These are phyloP conservation scores for Leptatherina wallacei DNA, from an alignment of 2,797 vertebrate genomes.

Conservation along the genomic window DNA sequence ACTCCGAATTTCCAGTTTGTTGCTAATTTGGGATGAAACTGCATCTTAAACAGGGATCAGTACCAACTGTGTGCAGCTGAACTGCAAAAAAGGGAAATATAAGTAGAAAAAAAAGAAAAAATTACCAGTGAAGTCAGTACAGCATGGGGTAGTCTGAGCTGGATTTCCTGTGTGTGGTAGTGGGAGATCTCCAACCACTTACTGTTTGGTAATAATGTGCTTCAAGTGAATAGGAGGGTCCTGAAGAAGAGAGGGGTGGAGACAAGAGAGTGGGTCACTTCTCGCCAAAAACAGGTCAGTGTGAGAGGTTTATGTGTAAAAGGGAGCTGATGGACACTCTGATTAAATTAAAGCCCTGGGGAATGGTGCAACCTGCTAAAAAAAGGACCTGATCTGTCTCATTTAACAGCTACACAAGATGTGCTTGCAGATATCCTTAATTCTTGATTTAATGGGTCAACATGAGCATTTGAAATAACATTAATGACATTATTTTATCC, in stretches of 20 bases:
- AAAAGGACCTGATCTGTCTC: background rate
- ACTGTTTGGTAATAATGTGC: no score
- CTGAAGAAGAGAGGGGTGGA: background rate
- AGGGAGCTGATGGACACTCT: background rate
- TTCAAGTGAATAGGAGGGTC: background rate
- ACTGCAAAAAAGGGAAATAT: no score
- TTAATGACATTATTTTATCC: background rate
- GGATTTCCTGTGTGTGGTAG: no score
- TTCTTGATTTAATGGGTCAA: background rate
- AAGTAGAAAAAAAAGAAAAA: no score
- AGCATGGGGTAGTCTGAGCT: no score
- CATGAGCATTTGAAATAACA: background rate
- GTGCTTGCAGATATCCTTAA: background rate
- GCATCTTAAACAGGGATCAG: no score
- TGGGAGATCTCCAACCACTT: no score
- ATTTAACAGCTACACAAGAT: background rate
- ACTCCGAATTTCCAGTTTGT: background rate
- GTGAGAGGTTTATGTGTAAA: background rate
- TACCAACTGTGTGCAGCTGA: no score
- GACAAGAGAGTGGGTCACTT: background rate
- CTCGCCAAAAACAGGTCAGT: background rate
- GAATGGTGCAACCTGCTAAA: background rate
- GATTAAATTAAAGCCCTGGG: background rate
- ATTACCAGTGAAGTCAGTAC: no score
- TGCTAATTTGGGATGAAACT: no score